phyloP scores from a whole-genome alignment of 1,140 invertebrate genomes.

The Varroa destructor region DNA sequence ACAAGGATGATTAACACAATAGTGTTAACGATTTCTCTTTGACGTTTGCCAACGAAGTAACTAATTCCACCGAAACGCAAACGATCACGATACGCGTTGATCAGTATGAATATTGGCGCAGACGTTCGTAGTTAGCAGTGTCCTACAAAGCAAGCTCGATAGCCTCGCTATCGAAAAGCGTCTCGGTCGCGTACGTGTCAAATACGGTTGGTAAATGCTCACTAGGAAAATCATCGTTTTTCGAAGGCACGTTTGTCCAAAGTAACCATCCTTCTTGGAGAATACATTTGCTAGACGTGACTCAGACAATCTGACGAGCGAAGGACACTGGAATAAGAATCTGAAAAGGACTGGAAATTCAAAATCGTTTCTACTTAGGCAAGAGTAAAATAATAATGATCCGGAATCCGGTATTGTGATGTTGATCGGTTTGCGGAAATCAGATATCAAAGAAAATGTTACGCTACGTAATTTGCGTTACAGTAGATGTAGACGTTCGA shows the following conservation, averaged over 20 bases:
- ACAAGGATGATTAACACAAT: conserved; percentile 30
- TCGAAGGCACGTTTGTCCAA: conserved; percentile 30
- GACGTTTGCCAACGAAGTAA: not conserved
- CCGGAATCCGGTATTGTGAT: too few relatives aligned
- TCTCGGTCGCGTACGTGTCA: conserved; percentile 26
- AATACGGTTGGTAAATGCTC: conserved; percentile 16
- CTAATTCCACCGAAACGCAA: conserved; percentile 24
- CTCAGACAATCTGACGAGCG: too few relatives aligned
- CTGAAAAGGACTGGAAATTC: too few relatives aligned
- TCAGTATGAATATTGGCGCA: conserved; percentile 76
- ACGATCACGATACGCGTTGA: conserved; percentile 49
- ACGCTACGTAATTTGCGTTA: too few relatives aligned
- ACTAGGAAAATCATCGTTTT: conserved; percentile 5
- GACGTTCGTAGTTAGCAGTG: conserved; percentile 82
- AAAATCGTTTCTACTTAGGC: too few relatives aligned
- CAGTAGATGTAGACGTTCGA: too few relatives aligned
- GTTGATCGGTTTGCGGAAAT: too few relatives aligned
- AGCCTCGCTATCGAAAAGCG: not conserved
- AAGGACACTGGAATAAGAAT: too few relatives aligned
- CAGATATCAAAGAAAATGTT: too few relatives aligned
- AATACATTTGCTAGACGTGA: too few relatives aligned
- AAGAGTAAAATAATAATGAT: too few relatives aligned
- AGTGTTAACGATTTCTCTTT: conserved; percentile 29
- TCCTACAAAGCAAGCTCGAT: conserved; percentile 56
- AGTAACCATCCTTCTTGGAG: conserved; percentile 21